Conservation (phyloP, 2,888 invertebrate species). For the Hypena proboscidalis region DNA sequence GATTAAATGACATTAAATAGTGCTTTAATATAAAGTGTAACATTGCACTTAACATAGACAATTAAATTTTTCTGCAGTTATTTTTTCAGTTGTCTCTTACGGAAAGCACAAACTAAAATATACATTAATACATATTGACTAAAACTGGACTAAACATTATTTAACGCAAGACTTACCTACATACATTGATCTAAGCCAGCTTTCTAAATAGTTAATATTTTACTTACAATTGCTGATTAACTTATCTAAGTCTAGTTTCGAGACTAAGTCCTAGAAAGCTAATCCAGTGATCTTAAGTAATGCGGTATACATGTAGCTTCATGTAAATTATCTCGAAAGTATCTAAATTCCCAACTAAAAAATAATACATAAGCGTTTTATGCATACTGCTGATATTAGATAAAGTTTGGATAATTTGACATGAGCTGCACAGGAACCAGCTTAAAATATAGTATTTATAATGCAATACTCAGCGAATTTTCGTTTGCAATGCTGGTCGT, state of each 20-base stretch:
- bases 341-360: too few relatives aligned
- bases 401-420: slow-evolving; percentile 23
- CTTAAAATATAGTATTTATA: slow-evolving; percentile 36
- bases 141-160: slow-evolving; percentile 34
- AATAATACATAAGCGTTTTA: too few relatives aligned
- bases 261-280: too few relatives aligned
- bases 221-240: too few relatives aligned
- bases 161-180: slow-evolving; percentile 29
- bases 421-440: slow-evolving; percentile 27
- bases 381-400: too few relatives aligned
- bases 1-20: too few relatives aligned
- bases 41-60: not conserved
- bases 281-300: too few relatives aligned
- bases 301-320: too few relatives aligned
- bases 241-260: too few relatives aligned
- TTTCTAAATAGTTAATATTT: slow-evolving; percentile 29
- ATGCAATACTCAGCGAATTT: slow-evolving; percentile 26
- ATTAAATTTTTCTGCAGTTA: not conserved
- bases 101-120: not conserved
- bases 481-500: slow-evolving; percentile 32
- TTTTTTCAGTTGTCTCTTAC: not conserved
- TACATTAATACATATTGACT: not conserved
- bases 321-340: too few relatives aligned
- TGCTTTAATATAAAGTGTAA: too few relatives aligned
- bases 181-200: slow-evolving; percentile 29